Base-by-base conservation (phyloP, 2,113 vertebrate genomes). In the Ursus arctos region DNA sequence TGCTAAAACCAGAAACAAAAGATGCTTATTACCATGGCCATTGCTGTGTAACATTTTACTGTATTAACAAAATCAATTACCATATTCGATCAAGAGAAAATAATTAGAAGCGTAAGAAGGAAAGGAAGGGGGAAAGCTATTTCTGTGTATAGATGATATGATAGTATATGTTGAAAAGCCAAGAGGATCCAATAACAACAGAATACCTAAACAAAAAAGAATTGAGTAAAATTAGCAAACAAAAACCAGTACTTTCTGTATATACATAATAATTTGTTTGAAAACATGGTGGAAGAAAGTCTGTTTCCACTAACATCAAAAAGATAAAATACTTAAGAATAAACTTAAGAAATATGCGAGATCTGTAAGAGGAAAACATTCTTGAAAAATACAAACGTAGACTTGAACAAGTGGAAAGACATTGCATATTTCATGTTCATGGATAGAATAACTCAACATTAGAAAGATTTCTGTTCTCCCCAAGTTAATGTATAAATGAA, bases 321-420 rank as follows among this genome's bases (percentile, higher is more conserved):
- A 79, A 88, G 84, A 71, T 36, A 59, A 95, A 77, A 59, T 85
- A 65, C 24, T 88, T 88, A 65, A 53, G 11, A 81, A 86, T 67
- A 57, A 79, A 79, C 83, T 76, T 51, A 89, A 40, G 24, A 76
- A 81, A 71, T 80, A 80, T 43, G n/a, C 43, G 47, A 65, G 33
- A 14, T 7, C 16, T 71, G 0, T n/a, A 89, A 61, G 74, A 72
- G 31, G 65, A 53, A 92, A 72, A 47, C 89, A 47, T 82, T 82
- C 11, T 31, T 74, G 36, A 36, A 87, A 82, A 80, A 49, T 22
- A 22, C 51, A 74, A 21, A 81, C 81, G 21, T 43, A 55, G 47
- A 49, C 18, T 67, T 95, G 71, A 79, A 91, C 53, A 91, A 59
- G 59, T 79, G 13, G 24, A 55, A 84, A 49, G 59, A 69, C 2